These are phyloP conservation scores for Trididemnum nubilum DNA, from an alignment of 23 tunicate species.

Conservation along the genomic window DNA sequence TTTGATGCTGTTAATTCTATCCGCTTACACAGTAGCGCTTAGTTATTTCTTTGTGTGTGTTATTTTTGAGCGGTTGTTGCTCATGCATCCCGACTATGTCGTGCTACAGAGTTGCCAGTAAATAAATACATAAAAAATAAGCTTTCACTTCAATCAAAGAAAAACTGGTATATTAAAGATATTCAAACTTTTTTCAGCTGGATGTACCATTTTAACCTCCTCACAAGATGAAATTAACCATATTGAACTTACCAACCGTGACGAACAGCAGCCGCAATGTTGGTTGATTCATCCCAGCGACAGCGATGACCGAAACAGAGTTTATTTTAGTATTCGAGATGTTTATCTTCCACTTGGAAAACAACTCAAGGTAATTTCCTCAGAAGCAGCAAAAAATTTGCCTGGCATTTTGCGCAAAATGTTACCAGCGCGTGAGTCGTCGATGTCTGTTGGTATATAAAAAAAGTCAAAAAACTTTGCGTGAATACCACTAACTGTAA, in stretches of 20 bases:
- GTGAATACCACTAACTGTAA: no score
- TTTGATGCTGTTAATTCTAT: no score
- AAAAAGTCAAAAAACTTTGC: no score
- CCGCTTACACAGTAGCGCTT: no score
- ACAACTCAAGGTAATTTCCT: background rate
- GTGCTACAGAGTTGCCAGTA: no score
- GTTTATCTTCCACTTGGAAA: conserved; percentile 5
- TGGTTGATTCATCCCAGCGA: conserved; percentile 42
- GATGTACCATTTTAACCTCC: conserved; percentile 21
- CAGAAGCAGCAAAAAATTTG: background rate
- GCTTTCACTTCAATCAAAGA: no score
- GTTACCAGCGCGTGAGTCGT: background rate
- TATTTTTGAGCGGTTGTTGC: no score
- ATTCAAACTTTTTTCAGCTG: conserved; percentile 4
- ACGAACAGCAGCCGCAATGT: conserved; percentile 15
- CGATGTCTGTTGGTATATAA: no score
- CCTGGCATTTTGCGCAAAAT: background rate
- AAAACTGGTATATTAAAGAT: no score
- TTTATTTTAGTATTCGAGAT: conserved; percentile 48
- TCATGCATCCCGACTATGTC: no score
- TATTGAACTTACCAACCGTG: background rate
- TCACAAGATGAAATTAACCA: conserved; percentile 22
- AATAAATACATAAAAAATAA: no score
- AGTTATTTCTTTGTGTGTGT: no score
- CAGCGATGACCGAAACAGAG: conserved; percentile 26